phyloP scores from a whole-genome alignment of 1,140 invertebrate species.

The Neodiprion virginianus region DNA sequence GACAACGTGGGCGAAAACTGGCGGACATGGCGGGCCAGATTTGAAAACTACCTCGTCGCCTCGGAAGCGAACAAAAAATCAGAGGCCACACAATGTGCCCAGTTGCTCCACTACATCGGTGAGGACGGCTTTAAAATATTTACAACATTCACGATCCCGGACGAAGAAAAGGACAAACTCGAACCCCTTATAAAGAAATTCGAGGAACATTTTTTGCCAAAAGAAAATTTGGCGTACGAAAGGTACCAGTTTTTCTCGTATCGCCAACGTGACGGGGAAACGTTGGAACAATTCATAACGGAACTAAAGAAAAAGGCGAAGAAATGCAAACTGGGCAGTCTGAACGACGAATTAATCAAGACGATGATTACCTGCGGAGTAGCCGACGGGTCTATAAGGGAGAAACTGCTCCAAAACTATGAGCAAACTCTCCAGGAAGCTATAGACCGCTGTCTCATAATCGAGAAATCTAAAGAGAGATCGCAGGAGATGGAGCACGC shows the following conservation, averaged over 20 bases:
- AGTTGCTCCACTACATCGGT: conserved; percentile 22
- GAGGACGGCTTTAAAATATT: conserved; percentile 21
- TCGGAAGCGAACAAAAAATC: conserved; percentile 19
- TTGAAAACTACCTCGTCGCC: conserved; percentile 20
- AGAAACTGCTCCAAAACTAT: conserved; percentile 22
- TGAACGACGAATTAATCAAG: conserved; percentile 19
- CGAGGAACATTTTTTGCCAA: conserved; percentile 19
- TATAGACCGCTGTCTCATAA: conserved; percentile 16
- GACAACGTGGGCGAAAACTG: conserved; percentile 22
- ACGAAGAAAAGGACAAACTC: conserved; percentile 14
- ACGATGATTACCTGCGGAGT: conserved; percentile 21
- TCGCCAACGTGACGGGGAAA: conserved; percentile 17
- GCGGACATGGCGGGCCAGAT: conserved; percentile 23
- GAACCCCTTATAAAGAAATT: conserved; percentile 7
- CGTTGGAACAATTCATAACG: conserved; percentile 19
- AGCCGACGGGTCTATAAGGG: conserved; percentile 12
- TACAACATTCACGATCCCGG: conserved; percentile 15
- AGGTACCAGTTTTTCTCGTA: conserved; percentile 22
- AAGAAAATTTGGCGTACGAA: conserved; percentile 24
- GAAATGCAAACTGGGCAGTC: conserved; percentile 16
- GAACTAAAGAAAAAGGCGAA: conserved; percentile 17
- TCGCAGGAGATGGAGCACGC: conserved; percentile 17
- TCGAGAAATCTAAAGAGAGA: conserved; percentile 19
- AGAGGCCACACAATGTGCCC: conserved; percentile 17
- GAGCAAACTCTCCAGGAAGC: conserved; percentile 17